Base-by-base conservation (phyloP, 2,888 invertebrate species). In the Leptarthrus brevirostris region DNA sequence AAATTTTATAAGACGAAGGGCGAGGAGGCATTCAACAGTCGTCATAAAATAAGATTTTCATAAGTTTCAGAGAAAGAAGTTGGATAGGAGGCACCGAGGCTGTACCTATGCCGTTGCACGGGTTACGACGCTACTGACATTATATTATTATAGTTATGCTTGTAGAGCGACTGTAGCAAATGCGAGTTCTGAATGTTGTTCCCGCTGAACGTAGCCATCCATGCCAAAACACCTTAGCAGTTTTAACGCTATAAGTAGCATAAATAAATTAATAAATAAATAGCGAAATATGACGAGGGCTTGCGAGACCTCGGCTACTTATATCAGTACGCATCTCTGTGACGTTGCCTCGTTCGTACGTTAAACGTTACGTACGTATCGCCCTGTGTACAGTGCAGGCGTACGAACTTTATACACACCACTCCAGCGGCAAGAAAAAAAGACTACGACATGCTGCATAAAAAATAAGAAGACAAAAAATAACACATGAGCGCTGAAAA, bases 251-350 rank as follows among this genome's bases (percentile, higher is more conserved):
- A 26, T 71, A 72, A 58, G 54, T 54, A 24, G 44, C 30, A 72
- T 72, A 72, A 72, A 72, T 58, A 72, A 72, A 72, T 72, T 56
- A 58, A 69, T 36, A 69, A 69, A 44, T 26, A 54, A 58, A 36
- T n/a, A 26, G 58, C 36, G 18, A 58, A 64, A 64, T 64, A 64
- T 64, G 64, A 64, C 64, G 44, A 47, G 58, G 44, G 44, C 30
- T 56, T 16, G 12, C 30, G 56, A 56, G 56, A 30, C 56, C 56
- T 56, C 56, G 34, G 20, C 64, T 64, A 40, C 64, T 44, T 47
- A 44, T 20, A 64, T 52, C 52, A 22, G 52, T 52, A 36, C 69
- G 49, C 52, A 69, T 66, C 44, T 44, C 64, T 44, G 36, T 47
- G 22, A 44, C n/a, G n/a, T n/a, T n/a, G n/a, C 30, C 40, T 40